A percentile compares a stretch with the other conserved stretches of the same genome.
phyloP scores from a whole-genome alignment of 2,888 invertebrate species.

The Platynereis dumerilii region DNA sequence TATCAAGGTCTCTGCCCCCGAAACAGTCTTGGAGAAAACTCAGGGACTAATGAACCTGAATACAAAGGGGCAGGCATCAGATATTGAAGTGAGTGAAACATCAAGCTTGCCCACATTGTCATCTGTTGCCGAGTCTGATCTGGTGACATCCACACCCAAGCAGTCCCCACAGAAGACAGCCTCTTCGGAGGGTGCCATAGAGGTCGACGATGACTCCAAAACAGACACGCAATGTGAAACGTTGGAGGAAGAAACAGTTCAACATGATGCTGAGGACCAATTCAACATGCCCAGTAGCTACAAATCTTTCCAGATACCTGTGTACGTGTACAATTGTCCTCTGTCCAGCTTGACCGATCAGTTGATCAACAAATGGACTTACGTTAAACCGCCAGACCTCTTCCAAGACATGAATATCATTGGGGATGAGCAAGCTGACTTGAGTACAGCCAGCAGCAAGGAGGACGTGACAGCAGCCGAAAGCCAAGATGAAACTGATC shows the following conservation, averaged over 20 bases:
- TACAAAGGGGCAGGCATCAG: background rate
- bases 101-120: too few species aligned
- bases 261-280: background rate
- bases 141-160: too few species aligned
- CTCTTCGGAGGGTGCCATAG: background rate
- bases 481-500: background rate
- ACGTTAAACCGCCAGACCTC: slow-evolving; percentile 46
- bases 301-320: slow-evolving; percentile 62
- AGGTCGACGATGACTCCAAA: background rate
- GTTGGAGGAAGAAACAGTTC: background rate
- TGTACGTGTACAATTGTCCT: slow-evolving; percentile 76
- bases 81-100: background rate
- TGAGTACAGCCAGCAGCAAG: background rate
- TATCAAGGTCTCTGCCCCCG: background rate
- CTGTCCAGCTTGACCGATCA: slow-evolving; percentile 67
- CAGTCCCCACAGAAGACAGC: too few species aligned
- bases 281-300: background rate
- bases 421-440: background rate
- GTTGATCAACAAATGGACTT: slow-evolving; percentile 52
- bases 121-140: too few species aligned
- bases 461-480: background rate
- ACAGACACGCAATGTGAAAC: slow-evolving; percentile 1
- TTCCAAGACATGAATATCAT: slow-evolving; percentile 56
- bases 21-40: background rate
- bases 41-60: background rate